Evolutionary conservation across 1,140 invertebrate species (phyloP).

Genomic region (Lordiphosa mommai): DNA sequence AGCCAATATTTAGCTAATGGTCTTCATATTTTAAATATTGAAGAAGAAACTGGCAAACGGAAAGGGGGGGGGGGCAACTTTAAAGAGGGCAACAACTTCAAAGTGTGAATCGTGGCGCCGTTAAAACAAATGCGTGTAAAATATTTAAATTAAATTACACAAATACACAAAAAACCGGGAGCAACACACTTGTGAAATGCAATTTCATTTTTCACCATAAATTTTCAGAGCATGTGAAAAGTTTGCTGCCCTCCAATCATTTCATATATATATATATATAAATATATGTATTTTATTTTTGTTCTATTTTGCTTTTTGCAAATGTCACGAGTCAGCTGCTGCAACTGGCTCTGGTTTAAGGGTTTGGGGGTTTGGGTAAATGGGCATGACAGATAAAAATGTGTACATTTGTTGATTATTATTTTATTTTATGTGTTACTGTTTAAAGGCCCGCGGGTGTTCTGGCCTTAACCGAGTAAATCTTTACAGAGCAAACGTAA

Average conservation of each 20-base stretch:
- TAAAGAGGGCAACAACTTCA: not conserved
- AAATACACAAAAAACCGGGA: constrained; percentile 10
- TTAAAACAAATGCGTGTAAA: constrained; percentile 43
- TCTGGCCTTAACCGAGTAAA: not conserved
- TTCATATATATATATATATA: constrained; percentile 10
- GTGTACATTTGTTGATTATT: constrained; percentile 22
- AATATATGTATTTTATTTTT: constrained; percentile 14
- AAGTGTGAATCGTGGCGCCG: constrained; percentile 22
- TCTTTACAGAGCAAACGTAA: not conserved
- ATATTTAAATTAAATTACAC: constrained; percentile 67
- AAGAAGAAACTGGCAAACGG: not conserved
- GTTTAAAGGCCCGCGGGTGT: not conserved
- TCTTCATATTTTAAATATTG: constrained; percentile 78
- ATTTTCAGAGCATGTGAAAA: constrained; percentile 52
- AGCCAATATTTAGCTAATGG: constrained; percentile 77
- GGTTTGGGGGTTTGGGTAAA: not conserved
- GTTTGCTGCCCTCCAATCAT: constrained; percentile 34
- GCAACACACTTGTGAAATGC: constrained; percentile 33
- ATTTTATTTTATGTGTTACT: not conserved
- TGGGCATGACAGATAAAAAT: constrained; percentile 49
- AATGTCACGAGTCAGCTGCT: constrained; percentile 53
- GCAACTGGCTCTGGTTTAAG: too few species aligned
- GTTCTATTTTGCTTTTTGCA: constrained; percentile 44
- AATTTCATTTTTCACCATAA: constrained; percentile 70
- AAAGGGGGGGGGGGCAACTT: not conserved